Evolutionary conservation across 2,797 vertebrate genomes (phyloP).

Genomic region (Alauda arvensis): DNA sequence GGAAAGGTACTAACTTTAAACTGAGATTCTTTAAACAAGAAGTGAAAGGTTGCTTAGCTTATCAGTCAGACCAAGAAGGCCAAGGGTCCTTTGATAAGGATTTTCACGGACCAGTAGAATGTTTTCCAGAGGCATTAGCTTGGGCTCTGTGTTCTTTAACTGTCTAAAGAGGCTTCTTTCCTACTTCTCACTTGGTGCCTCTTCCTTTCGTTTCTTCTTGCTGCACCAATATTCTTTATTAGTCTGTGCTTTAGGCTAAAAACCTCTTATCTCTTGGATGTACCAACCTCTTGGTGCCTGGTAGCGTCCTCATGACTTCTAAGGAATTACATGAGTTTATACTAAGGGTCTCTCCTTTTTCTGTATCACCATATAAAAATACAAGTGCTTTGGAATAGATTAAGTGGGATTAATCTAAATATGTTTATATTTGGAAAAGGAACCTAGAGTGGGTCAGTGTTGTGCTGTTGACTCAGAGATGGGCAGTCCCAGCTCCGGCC

Average conservation of each 20-base stretch:
- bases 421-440: not conserved
- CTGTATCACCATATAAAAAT: fast-evolving
- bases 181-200: not conserved
- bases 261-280: not conserved
- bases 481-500: not conserved
- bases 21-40: not conserved
- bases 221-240: not conserved
- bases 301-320: not conserved
- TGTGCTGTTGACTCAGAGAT: not conserved
- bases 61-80: not conserved
- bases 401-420: not conserved
- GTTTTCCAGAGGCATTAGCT: not conserved
- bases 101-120: not conserved
- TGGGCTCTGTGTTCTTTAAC: not conserved
- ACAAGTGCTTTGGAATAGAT: not conserved
- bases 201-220: not conserved
- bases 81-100: not conserved
- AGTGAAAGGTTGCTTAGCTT: not conserved
- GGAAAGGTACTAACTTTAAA: not conserved
- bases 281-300: fast-evolving
- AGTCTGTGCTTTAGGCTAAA: not conserved
- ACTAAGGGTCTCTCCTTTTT: not conserved
- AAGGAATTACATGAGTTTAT: not conserved
- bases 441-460: not conserved
- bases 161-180: not conserved